Evolutionary conservation across 2,113 vertebrate genomes (phyloP).

Genomic region (Coracopsis vasa): DNA sequence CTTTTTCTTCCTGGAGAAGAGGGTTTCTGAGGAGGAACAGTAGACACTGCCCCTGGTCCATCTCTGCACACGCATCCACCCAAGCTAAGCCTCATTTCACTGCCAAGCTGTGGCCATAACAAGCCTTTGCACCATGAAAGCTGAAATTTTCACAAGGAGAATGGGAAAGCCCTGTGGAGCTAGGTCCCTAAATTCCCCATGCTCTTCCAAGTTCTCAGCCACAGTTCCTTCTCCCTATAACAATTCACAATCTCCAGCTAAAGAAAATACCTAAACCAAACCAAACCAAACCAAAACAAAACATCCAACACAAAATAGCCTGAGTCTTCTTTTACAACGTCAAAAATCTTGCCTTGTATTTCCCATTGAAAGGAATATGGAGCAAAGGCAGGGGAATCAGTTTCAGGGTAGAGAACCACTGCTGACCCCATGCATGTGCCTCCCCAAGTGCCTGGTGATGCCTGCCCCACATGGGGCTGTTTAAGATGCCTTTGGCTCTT

Average conservation of each 20-base stretch:
- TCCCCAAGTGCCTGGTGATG: accelerated
- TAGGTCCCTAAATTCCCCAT: background rate
- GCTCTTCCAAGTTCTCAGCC: background rate
- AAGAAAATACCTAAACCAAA: background rate
- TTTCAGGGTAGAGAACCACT: background rate
- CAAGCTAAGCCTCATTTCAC: background rate
- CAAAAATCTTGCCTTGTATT: background rate
- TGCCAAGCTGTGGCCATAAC: background rate
- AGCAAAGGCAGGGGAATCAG: background rate
- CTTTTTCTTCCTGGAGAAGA: background rate
- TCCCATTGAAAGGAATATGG: background rate
- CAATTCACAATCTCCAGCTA: background rate
- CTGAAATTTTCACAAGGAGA: background rate
- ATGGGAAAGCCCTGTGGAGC: background rate
- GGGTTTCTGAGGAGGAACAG: background rate
- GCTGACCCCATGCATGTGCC: no score
- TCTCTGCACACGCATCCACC: background rate
- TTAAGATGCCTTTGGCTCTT: background rate
- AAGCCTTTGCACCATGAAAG: background rate
- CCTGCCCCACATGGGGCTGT: no score
- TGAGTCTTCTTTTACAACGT: background rate
- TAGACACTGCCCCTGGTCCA: background rate
- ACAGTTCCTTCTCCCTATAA: background rate
- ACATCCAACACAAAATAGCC: background rate
- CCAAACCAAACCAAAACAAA: no score